phyloP scores from a whole-genome alignment of 2,113 vertebrate genomes.

The Cettia cetti region DNA sequence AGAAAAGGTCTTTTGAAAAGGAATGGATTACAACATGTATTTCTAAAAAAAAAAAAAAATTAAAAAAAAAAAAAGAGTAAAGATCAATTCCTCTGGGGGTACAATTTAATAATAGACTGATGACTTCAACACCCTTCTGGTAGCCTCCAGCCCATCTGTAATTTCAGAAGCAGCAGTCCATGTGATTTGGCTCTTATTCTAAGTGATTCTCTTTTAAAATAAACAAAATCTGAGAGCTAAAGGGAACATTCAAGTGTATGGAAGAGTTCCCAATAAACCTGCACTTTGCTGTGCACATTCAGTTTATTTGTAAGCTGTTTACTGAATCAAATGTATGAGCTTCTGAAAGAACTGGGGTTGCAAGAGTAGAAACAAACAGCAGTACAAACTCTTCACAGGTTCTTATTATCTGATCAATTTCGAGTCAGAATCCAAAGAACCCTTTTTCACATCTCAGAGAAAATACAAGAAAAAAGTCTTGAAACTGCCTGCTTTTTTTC shows the following conservation, averaged over 20 bases:
- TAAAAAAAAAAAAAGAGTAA: neutral
- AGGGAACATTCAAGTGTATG: neutral
- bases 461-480: neutral
- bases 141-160: neutral
- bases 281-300: neutral
- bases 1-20: neutral
- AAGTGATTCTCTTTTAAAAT: neutral
- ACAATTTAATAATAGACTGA: neutral
- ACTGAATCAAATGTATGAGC: neutral
- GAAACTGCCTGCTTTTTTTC: neutral
- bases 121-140: neutral
- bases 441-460: neutral
- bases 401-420: neutral
- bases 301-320: neutral
- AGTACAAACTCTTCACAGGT: rapidly evolving
- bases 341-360: neutral
- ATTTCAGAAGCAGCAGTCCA: neutral
- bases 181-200: neutral
- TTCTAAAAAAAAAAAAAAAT: neutral
- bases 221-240: neutral
- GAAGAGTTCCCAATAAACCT: neutral
- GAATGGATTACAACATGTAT: neutral
- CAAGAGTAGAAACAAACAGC: neutral
- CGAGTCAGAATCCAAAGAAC: neutral
- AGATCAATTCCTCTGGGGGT: neutral